These are phyloP conservation scores for Cyprinodon tularosa DNA, from an alignment of 2,113 vertebrate genomes.

Conservation along the genomic window DNA sequence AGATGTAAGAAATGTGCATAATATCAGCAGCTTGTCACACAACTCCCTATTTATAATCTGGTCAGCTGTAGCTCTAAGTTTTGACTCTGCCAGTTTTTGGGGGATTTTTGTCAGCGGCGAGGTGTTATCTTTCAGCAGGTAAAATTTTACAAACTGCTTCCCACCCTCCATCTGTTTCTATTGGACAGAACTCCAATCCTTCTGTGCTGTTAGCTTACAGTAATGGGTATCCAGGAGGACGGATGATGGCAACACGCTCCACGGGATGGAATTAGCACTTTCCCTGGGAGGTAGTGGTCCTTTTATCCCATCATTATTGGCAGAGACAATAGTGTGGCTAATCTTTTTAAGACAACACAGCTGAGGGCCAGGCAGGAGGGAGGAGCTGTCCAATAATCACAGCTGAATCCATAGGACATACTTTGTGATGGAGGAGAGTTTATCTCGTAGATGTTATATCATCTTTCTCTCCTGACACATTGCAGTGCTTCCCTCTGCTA, in stretches of 20 bases:
- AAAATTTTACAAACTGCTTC: background rate
- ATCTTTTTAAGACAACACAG: slow-evolving; percentile 70
- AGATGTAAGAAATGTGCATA: slow-evolving; percentile 25
- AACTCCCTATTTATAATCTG: slow-evolving; percentile 32
- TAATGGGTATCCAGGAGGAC: slow-evolving; percentile 55
- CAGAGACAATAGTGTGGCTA: slow-evolving; percentile 68
- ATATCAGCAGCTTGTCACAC: slow-evolving; percentile 30
- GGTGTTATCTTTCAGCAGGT: slow-evolving; percentile 25
- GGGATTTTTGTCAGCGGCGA: background rate
- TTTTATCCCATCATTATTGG: slow-evolving; percentile 68
- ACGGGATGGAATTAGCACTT: slow-evolving; percentile 62
- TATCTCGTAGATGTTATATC: slow-evolving; percentile 59
- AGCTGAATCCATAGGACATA: slow-evolving; percentile 63
- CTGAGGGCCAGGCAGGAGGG: slow-evolving; percentile 44
- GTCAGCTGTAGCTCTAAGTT: background rate
- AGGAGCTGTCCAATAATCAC: slow-evolving; percentile 64
- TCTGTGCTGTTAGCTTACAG: slow-evolving; percentile 30
- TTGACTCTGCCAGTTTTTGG: slow-evolving; percentile 12
- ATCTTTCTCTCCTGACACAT: slow-evolving; percentile 35
- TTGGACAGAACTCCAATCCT: slow-evolving; percentile 38
- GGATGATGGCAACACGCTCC: slow-evolving; percentile 58
- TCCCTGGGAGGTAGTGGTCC: slow-evolving; percentile 53
- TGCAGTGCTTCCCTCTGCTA: slow-evolving; percentile 2
- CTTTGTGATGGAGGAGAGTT: slow-evolving; percentile 45
- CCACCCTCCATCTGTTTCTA: background rate